These are phyloP conservation scores for Scatophagus argus DNA, from an alignment of 2,113 vertebrate species.

Conservation along the genomic window DNA sequence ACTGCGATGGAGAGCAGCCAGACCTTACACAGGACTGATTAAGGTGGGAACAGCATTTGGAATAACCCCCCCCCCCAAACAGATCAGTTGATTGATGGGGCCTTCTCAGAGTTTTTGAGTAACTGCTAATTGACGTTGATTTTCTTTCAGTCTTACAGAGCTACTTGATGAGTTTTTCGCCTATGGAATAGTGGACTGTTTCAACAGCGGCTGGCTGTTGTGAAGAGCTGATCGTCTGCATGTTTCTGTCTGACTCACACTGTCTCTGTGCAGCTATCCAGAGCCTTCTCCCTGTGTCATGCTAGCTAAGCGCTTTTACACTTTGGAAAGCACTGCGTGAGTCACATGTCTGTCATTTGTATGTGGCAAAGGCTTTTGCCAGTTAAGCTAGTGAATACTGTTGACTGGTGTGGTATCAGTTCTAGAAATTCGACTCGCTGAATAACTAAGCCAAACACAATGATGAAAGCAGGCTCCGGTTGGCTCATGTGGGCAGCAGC, in stretches of 20 bases:
- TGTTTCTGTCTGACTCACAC: slow-evolving; percentile 56
- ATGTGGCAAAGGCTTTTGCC: slow-evolving; percentile 33
- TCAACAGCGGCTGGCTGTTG: slow-evolving; percentile 29
- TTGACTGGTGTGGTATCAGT: slow-evolving; percentile 43
- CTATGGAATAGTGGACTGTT: background rate
- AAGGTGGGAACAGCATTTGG: slow-evolving; percentile 32
- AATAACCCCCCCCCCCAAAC: slow-evolving; percentile 1
- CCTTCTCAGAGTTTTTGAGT: background rate
- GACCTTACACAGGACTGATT: slow-evolving; percentile 29
- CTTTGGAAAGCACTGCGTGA: slow-evolving; percentile 40
- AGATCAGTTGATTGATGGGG: slow-evolving; percentile 20
- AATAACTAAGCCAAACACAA: slow-evolving; percentile 16
- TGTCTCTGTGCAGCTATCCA: slow-evolving; percentile 25
- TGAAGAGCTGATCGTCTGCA: slow-evolving; percentile 38
- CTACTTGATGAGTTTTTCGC: slow-evolving; percentile 13
- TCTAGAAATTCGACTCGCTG: slow-evolving; percentile 55
- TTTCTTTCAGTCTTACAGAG: background rate
- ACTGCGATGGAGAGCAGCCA: slow-evolving; percentile 1
- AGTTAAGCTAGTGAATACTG: slow-evolving; percentile 31
- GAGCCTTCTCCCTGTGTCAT: slow-evolving; percentile 36
- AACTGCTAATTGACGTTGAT: slow-evolving; percentile 11
- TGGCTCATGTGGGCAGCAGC: slow-evolving; percentile 6
- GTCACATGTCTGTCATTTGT: slow-evolving; percentile 67
- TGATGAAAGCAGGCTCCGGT: slow-evolving; percentile 2
- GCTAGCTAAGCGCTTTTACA: slow-evolving; percentile 59